Evolutionary conservation across 2,113 vertebrate genomes (phyloP), one percentile per base, ranked within the genome.

Genomic region (Amblyopsis rosae): DNA sequence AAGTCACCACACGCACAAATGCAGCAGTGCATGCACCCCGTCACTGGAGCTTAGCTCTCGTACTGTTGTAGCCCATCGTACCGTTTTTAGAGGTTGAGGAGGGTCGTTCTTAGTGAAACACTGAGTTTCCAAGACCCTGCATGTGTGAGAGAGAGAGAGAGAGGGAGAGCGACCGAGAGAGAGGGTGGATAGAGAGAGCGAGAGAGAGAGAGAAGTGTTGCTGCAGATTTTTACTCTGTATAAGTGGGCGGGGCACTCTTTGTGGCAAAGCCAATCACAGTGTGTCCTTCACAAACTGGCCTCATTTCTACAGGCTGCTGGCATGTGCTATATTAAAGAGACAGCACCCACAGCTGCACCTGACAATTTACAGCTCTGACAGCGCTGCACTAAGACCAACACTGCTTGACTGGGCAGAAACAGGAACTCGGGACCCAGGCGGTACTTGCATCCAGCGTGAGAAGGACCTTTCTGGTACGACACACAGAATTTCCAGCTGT

Each of bases 301-400:
- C 94, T 94, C 95, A 94, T 92, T 95, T 95, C 96, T 96, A 94
- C 94, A 96, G 94, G 86, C 93, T 92, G 86, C 84, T 83, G 87
- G 85, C 81, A 77, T 45, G 76, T 71, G 90, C 90, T 92, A 90
- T 94, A 93, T 95, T 94, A 93, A 92, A 95, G 93, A 91, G 93
- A 92, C 90, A 83, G 91, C 94, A 71, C 83, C 90, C 94, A 58
- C 67, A 90, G 90, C 91, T 82, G 93, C 95, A 96, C 95, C 93
- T 91, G 91, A 92, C 91, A 88, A 72, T 81, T 87, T 82, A 74
- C 88, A 76, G 83, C 87, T 65, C 62, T 35, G 66, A 70, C 72
- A 41, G 75, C 8, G 54, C 35, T 33, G 62, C 66, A 11, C 46
- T 33, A 9, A 41, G 35, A 13, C n/a, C 33, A 61, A 33, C 56